Evolutionary conservation across 2,888 invertebrate species (phyloP), one percentile per base, ranked within the genome.

Genomic region (Cryptocephalus moraei): DNA sequence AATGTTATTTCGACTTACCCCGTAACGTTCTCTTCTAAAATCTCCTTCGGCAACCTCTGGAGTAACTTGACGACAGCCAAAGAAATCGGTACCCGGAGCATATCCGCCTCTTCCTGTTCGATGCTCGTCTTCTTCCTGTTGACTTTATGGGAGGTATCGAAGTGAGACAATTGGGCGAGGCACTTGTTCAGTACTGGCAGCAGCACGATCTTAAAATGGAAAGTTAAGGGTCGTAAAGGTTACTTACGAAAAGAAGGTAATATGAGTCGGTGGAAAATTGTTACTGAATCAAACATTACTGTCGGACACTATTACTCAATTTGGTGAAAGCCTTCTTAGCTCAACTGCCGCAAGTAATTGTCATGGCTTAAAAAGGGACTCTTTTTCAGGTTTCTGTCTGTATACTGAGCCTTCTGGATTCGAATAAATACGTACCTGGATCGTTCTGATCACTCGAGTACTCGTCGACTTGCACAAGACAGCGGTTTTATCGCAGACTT

Each of bases 21-120:
- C 45, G 91, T 84, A 44, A 95, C 70, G 67, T 90, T 86, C 46
- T 79, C 73, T 38, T 86, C 80, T 45, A 95, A 67, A 49, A 89
- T 73, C 50, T 79, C 78, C 44, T 80, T 75, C 0, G 96, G 95
- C 41, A 97, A 72, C 57, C 86, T 83, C 63, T 94, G 91, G 54
- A 99, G 71, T 13, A 97, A 69, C 67, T 95, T 95, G 0, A 96
- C 90, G 46, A 94, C 78, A 1, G 97, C 94, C 46, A 96, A 71
- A 0, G 94, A 93, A 49, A 99, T 84, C 0, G 97, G 96, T 8
- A 96, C 88, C 42, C 91, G 77, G 52, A 89, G 73, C 58, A 94
- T 82, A 62, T 96, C 94, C 53, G 93, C 90, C 61, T 89, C 86
- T 64, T 96, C 94, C n/a, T 86, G 80, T 58, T 84, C 84, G 8